These are phyloP conservation scores for Lutjanus erythropterus DNA, from an alignment of 2,113 vertebrate genomes.

Conservation along the genomic window DNA sequence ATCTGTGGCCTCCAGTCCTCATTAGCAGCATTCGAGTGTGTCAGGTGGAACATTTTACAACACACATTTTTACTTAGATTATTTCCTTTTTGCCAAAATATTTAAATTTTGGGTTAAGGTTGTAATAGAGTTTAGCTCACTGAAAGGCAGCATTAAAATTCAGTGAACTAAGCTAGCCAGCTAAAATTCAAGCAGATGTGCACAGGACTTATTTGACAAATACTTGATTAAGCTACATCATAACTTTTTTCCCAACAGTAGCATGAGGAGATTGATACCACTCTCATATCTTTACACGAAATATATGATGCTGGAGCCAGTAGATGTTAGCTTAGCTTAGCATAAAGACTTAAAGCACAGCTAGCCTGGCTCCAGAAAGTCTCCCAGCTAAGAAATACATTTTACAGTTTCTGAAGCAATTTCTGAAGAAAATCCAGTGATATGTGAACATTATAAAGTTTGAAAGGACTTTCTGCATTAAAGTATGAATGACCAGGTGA, in stretches of 20 bases:
- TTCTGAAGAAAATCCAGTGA: no score
- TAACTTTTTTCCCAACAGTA: no score
- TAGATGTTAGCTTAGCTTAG: neutral
- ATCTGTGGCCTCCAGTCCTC: neutral
- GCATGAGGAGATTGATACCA: neutral
- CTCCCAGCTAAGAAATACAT: no score
- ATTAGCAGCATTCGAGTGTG: conserved; percentile 19
- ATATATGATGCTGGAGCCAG: neutral
- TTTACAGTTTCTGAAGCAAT: no score
- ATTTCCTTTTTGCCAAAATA: conserved; percentile 9
- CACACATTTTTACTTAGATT: neutral
- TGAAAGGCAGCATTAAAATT: no score
- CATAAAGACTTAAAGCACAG: no score
- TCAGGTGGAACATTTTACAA: conserved; percentile 13
- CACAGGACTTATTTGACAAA: neutral
- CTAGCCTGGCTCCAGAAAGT: no score
- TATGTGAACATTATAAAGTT: no score
- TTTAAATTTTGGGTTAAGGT: no score
- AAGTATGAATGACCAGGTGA: no score
- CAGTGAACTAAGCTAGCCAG: neutral
- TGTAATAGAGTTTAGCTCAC: no score
- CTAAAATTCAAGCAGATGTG: neutral
- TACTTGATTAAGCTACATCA: neutral
- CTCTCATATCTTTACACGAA: neutral
- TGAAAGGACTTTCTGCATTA: no score